Evolutionary conservation across 2,113 vertebrate species (phyloP).

Genomic region (Eira barbara): DNA sequence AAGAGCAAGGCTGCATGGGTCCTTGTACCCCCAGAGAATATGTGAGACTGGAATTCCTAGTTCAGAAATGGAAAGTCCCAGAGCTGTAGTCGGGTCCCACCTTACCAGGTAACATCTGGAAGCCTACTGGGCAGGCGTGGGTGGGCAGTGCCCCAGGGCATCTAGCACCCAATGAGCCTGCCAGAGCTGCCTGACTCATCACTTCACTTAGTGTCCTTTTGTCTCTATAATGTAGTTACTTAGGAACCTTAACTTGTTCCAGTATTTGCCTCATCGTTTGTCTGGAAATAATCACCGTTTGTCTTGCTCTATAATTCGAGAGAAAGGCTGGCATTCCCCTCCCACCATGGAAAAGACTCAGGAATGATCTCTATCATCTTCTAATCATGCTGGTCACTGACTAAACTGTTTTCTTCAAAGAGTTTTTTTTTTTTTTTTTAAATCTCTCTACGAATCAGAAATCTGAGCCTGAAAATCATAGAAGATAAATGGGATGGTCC

Average conservation of each 20-base stretch:
- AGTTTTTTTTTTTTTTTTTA: conserved; percentile 51
- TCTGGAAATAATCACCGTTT: conserved; percentile 68
- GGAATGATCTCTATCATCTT: conserved; percentile 45
- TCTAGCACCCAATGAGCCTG: not conserved
- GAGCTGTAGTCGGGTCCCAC: not conserved
- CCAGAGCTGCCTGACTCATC: not conserved
- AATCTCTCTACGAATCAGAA: not conserved
- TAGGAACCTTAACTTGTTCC: conserved; percentile 61
- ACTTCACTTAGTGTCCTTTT: conserved; percentile 7
- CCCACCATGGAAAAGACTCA: not conserved
- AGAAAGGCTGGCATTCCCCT: conserved; percentile 25
- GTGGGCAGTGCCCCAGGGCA: rapidly evolving
- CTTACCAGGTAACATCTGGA: not conserved
- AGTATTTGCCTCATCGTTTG: conserved; percentile 48
- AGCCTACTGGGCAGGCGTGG: not conserved
- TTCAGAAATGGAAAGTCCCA: not conserved
- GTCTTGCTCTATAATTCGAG: conserved; percentile 53
- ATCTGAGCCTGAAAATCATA: not conserved
- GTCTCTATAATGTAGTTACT: conserved; percentile 40
- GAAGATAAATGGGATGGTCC: not conserved
- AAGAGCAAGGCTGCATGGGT: not conserved
- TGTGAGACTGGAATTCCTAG: not conserved
- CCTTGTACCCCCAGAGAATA: not conserved
- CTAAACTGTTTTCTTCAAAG: conserved; percentile 47
- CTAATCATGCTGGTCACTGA: not conserved